phyloP scores from a whole-genome alignment of 2,113 vertebrate species.

The Polypterus bichir region DNA sequence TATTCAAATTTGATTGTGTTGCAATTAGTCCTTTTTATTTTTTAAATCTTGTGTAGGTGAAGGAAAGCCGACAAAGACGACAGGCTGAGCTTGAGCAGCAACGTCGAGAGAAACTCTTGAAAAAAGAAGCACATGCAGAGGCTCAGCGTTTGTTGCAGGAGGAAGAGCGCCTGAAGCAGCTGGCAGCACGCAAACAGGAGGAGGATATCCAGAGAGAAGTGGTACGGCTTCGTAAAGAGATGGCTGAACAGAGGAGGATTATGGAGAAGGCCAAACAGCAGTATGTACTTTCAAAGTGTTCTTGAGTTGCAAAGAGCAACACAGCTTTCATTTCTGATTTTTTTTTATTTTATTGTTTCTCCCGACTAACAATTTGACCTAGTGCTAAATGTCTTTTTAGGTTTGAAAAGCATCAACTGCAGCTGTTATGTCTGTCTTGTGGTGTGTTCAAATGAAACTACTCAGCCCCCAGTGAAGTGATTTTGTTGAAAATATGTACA shows the following conservation, averaged over 20 bases:
- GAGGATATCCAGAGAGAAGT: constrained; percentile 68
- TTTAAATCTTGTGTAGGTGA: constrained; percentile 47
- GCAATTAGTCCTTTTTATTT: no score
- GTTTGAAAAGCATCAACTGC: no score
- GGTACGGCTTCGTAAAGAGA: constrained; percentile 65
- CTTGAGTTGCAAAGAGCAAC: no score
- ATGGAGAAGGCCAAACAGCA: constrained; percentile 47
- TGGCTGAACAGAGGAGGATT: constrained; percentile 52
- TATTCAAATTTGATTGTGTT: no score
- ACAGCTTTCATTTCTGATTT: no score
- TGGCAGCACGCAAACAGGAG: constrained; percentile 58
- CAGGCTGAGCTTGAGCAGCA: constrained; percentile 52
- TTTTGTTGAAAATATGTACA: no score
- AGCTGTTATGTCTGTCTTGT: no score
- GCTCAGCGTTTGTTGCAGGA: constrained; percentile 49
- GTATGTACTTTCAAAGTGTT: constrained; percentile 35
- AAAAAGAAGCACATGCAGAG: constrained; percentile 44
- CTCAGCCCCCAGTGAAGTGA: no score
- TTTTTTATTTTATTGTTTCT: no score
- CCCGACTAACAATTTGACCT: no score
- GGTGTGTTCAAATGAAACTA: no score
- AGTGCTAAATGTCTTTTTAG: no score
- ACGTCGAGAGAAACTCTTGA: constrained; percentile 46
- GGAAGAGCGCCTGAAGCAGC: constrained; percentile 49
- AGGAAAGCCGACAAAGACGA: constrained; percentile 59